Conservation (phyloP, 2,888 invertebrate genomes). For the Arctia plantaginis region DNA sequence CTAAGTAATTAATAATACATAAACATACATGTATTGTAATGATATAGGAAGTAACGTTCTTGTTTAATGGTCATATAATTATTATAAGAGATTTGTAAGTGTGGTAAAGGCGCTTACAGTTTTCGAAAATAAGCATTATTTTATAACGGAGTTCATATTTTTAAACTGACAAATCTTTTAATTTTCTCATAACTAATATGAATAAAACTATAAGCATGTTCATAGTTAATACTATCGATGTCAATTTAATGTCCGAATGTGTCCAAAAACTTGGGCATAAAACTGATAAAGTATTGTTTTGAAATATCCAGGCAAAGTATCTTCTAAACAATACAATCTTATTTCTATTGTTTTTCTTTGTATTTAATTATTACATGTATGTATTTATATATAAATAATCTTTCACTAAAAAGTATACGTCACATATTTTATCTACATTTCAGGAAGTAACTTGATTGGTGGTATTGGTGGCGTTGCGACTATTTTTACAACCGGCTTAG, state of each 20-base stretch:
- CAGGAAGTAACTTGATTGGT: constrained; percentile 90
- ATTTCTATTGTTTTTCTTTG: background rate
- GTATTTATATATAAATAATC: background rate
- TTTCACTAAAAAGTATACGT: background rate
- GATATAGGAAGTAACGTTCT: too few species aligned
- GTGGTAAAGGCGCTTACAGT: too few species aligned
- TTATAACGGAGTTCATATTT: too few species aligned
- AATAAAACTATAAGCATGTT: background rate
- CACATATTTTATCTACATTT: background rate
- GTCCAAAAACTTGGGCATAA: background rate
- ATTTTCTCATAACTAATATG: too few species aligned
- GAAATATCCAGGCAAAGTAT: background rate
- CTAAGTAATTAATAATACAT: too few species aligned
- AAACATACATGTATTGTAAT: too few species aligned
- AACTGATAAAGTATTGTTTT: background rate
- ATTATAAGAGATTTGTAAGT: too few species aligned
- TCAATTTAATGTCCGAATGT: background rate
- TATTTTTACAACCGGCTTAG: constrained; percentile 89
- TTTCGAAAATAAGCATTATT: too few species aligned
- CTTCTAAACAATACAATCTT: background rate
- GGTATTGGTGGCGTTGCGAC: constrained; percentile 90
- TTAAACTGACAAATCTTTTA: too few species aligned
- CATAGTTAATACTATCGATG: background rate
- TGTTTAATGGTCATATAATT: too few species aligned
- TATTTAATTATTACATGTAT: background rate